Conservation (phyloP, 2,113 vertebrate genomes). For the Hippocampus barbouri region DNA sequence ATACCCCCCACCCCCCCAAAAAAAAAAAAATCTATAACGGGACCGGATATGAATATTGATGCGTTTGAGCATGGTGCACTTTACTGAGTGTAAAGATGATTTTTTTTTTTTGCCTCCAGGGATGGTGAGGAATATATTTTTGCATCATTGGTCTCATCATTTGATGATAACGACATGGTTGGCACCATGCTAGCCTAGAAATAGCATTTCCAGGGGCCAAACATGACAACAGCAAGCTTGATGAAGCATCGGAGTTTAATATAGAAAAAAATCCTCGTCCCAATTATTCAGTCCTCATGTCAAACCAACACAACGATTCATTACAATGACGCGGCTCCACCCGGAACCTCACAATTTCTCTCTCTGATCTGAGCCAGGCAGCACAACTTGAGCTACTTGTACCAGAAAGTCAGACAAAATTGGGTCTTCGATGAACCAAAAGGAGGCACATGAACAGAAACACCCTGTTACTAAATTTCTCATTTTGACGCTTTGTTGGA, state of each 20-base stretch:
- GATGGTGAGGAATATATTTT: conserved; percentile 4
- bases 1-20: too few species aligned
- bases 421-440: not conserved
- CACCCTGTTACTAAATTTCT: not conserved
- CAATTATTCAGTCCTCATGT: not conserved
- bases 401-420: conserved; percentile 8
- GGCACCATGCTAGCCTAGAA: not conserved
- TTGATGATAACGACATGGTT: not conserved
- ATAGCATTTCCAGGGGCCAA: not conserved
- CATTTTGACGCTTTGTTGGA: not conserved
- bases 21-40: not conserved
- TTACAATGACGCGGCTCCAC: not conserved
- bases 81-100: not conserved
- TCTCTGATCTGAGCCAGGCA: conserved; percentile 30
- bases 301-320: not conserved
- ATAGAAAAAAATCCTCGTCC: not conserved
- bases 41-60: not conserved
- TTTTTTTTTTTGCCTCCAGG: not conserved
- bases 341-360: not conserved
- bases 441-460: not conserved
- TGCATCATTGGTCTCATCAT: not conserved
- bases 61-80: not conserved
- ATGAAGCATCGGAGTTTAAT: not conserved
- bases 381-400: conserved; percentile 33
- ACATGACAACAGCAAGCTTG: not conserved